Conservation (phyloP, 2,797 vertebrate genomes). For the Semotilus atromaculatus region DNA sequence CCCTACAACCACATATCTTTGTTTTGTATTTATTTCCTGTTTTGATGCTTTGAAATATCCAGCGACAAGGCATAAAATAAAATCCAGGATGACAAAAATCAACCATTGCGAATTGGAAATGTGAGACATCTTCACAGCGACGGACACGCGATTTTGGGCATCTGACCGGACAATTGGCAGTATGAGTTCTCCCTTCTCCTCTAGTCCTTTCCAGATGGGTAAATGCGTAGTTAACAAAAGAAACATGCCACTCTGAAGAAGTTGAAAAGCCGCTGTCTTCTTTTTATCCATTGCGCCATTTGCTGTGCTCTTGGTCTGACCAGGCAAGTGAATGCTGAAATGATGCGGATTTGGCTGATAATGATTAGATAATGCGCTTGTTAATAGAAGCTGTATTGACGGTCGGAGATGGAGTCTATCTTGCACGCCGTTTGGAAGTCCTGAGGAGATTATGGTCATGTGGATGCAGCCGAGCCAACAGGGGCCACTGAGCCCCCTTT, state of each 20-base stretch:
- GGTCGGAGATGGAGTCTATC: constrained; percentile 58
- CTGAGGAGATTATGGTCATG: constrained; percentile 75
- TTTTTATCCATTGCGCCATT: constrained; percentile 4
- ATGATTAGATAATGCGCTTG: constrained; percentile 53
- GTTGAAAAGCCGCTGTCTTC: constrained; percentile 28
- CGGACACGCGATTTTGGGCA: background rate
- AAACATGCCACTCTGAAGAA: constrained; percentile 35
- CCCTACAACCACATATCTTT: constrained; percentile 68
- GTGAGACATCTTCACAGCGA: constrained; percentile 16
- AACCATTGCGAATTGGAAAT: constrained; percentile 15
- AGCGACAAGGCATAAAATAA: constrained; percentile 22
- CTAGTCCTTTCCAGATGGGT: constrained; percentile 26
- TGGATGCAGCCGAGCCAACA: constrained; percentile 59
- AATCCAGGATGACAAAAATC: constrained; percentile 25
- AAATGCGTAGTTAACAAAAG: constrained; percentile 32
- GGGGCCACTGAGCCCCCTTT: constrained; percentile 55
- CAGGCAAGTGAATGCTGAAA: constrained; percentile 50
- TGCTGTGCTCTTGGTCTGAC: constrained; percentile 33
- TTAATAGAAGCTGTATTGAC: constrained; percentile 47
- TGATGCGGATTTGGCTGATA: constrained; percentile 11
- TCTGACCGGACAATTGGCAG: constrained; percentile 36
- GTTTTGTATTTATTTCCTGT: constrained; percentile 31
- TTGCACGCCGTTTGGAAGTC: constrained; percentile 71
- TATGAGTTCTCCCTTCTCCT: constrained; percentile 44
- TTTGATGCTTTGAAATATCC: constrained; percentile 47